phyloP scores from a whole-genome alignment of 2,888 invertebrate genomes.

The Acanthosepion lycidas region DNA sequence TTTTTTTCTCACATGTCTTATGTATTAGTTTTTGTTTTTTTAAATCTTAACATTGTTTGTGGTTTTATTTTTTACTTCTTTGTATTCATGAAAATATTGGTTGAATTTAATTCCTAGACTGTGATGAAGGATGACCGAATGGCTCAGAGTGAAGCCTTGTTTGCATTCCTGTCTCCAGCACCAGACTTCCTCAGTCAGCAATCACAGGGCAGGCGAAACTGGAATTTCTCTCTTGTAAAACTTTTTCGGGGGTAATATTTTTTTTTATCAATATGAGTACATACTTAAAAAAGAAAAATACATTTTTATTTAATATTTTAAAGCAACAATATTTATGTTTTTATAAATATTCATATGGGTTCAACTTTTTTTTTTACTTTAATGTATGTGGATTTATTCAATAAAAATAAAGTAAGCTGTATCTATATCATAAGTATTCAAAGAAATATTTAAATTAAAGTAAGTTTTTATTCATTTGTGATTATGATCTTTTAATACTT shows the following conservation, averaged over 20 bases:
- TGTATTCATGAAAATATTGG: neutral
- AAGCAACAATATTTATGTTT: too few relatives aligned
- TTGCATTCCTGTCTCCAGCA: conserved; percentile 92
- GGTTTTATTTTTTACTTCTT: neutral
- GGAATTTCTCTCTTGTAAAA: conserved; percentile 88
- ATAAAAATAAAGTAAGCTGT: too few relatives aligned
- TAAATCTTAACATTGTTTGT: neutral
- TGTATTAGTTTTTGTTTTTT: too few relatives aligned
- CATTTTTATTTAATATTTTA: too few relatives aligned
- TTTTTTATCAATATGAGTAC: neutral
- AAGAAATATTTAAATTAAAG: too few relatives aligned
- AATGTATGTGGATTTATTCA: too few relatives aligned
- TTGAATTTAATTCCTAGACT: conserved; percentile 79
- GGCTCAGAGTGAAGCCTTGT: conserved; percentile 91
- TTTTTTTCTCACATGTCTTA: neutral
- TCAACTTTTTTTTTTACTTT: too few relatives aligned
- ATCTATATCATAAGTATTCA: too few relatives aligned
- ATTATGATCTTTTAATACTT: too few relatives aligned
- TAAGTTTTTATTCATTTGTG: too few relatives aligned
- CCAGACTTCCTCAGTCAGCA: conserved; percentile 87
- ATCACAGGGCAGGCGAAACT: conserved; percentile 85
- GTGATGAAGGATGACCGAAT: conserved; percentile 89
- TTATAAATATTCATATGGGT: too few relatives aligned
- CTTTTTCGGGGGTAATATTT: conserved; percentile 84
- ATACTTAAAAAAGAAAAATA: neutral